Evolutionary conservation across 2,888 invertebrate species (phyloP).

Genomic region (Alviniconcha strummeri): DNA sequence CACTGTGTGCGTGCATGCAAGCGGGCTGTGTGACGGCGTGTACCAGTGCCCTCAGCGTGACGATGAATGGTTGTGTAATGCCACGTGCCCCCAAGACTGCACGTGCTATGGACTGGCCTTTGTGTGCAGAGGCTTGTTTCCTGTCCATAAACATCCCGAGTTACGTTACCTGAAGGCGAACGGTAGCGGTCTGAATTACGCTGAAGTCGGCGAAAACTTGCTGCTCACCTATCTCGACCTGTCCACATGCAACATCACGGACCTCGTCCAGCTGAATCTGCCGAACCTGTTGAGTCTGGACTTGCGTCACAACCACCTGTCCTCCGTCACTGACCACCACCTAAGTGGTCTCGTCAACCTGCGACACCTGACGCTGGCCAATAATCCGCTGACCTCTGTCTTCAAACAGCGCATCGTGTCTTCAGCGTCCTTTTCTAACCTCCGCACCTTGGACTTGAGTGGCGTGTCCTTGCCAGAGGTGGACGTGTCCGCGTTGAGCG

Average conservation of each 20-base stretch:
- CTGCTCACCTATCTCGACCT: too few species aligned
- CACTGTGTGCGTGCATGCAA: neutral
- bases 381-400: neutral
- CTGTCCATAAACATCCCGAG: neutral
- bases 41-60: constrained; percentile 28
- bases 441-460: neutral
- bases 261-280: too few species aligned
- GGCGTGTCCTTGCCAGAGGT: neutral
- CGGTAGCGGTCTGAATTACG: neutral
- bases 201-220: neutral
- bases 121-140: neutral
- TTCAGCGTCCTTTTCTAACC: neutral
- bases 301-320: constrained; percentile 8
- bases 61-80: constrained; percentile 17
- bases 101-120: constrained; percentile 20
- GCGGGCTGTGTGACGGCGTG: constrained; percentile 13
- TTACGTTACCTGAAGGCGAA: constrained; percentile 12
- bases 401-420: too few species aligned
- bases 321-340: neutral
- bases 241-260: too few species aligned
- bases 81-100: constrained; percentile 11
- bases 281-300: too few species aligned
- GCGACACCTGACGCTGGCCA: constrained; percentile 6
- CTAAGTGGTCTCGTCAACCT: neutral
- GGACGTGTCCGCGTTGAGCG: constrained; percentile 70